Evolutionary conservation across 1,140 invertebrate genomes (phyloP).

Genomic region (Thalassaphorura encarpata): DNA sequence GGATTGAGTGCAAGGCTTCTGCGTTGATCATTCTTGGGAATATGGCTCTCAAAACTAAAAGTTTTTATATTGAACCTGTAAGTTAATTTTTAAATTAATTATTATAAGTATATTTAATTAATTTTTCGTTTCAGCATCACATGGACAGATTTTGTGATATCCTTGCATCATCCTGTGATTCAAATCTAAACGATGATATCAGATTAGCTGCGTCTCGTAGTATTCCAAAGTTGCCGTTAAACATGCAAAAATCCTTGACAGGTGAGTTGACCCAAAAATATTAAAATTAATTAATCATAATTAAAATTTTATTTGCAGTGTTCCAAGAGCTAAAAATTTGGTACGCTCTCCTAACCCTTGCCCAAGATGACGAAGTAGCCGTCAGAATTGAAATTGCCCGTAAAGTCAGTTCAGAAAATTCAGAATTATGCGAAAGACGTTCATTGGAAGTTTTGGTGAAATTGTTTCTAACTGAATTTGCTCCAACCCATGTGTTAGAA

Average conservation of each 20-base stretch:
- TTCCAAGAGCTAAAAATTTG: slow-evolving; percentile 20
- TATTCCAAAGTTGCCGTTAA: slow-evolving; percentile 11
- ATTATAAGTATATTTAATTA: too few species aligned
- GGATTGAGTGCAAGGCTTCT: background rate
- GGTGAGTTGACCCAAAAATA: background rate
- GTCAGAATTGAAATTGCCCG: slow-evolving; percentile 15
- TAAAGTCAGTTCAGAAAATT: slow-evolving; percentile 1
- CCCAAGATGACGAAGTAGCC: slow-evolving; percentile 25
- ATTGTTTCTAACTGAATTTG: slow-evolving; percentile 1
- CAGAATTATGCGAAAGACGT: slow-evolving; percentile 20
- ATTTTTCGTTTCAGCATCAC: background rate
- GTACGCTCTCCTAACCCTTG: slow-evolving; percentile 14
- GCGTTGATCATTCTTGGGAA: background rate
- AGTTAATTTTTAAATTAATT: too few species aligned
- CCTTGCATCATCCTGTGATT: slow-evolving; percentile 3
- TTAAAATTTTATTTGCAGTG: slow-evolving; percentile 11
- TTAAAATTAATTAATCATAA: too few species aligned
- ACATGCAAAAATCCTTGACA: background rate
- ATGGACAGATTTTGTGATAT: background rate
- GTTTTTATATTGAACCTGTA: too few species aligned
- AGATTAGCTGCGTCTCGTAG: slow-evolving; percentile 11
- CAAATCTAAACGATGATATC: slow-evolving; percentile 14
- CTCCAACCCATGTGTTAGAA: slow-evolving; percentile 2
- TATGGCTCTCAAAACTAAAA: background rate
- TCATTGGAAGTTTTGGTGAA: slow-evolving; percentile 16